phyloP scores from a whole-genome alignment of 2,888 invertebrate species.

The Tinea trinotella region DNA sequence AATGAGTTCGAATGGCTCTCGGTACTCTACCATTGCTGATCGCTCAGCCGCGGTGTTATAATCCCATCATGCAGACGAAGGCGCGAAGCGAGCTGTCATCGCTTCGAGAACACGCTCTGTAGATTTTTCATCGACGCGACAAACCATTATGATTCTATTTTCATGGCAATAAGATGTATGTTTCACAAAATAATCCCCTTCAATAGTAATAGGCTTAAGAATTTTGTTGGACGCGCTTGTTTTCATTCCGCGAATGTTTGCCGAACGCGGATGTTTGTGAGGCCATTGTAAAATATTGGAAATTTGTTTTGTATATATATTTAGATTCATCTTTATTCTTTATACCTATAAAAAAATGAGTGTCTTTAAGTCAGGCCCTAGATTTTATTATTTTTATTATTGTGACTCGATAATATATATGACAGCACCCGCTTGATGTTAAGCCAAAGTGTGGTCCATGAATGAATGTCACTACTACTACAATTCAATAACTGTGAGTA shows the following conservation, averaged over 20 bases:
- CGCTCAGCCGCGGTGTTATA: constrained; percentile 77
- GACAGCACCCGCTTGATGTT: too few relatives aligned
- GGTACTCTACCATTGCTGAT: constrained; percentile 66
- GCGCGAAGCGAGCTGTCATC: constrained; percentile 35
- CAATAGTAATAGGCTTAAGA: constrained; percentile 47
- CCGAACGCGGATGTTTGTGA: neutral
- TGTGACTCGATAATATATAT: too few relatives aligned
- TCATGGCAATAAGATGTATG: constrained; percentile 48
- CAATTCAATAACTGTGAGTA: too few relatives aligned
- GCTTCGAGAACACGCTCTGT: constrained; percentile 30
- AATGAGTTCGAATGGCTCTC: constrained; percentile 51
- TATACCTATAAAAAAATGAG: too few relatives aligned
- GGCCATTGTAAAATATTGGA: neutral
- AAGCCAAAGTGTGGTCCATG: too few relatives aligned
- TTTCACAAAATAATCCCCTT: constrained; percentile 30
- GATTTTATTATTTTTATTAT: too few relatives aligned
- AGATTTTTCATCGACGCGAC: constrained; percentile 59
- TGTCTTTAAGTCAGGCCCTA: too few relatives aligned
- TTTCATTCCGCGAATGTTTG: neutral
- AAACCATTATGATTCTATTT: constrained; percentile 66
- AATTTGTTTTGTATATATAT: too few relatives aligned
- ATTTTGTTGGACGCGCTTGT: neutral
- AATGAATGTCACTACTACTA: too few relatives aligned
- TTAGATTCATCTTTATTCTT: too few relatives aligned
- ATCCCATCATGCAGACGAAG: constrained; percentile 74